Base-by-base conservation (phyloP, 64 coral and sea anemone genomes). In the Trachythela sp. region DNA sequence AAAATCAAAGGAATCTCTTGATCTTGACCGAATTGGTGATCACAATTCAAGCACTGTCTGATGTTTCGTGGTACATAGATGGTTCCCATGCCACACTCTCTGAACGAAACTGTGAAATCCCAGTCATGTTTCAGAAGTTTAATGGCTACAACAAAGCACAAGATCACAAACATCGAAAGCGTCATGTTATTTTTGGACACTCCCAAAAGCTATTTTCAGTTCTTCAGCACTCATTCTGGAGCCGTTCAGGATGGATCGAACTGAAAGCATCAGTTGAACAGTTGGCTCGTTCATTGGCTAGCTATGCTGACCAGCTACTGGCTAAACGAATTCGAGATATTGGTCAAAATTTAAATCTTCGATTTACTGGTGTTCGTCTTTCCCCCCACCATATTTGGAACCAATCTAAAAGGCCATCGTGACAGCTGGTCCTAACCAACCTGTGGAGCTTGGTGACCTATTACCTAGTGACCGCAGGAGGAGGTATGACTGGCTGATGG, bases 161-260 rank as follows among this genome's bases (percentile, higher is more conserved):
- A 64, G 56, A 22, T 20, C 56, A 64, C 56, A 64, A 22, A 64
- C 56, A 64, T 64, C 17, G 56, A 64, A 64, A 64, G 22, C 56
- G 17, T 64, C 56, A 64, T 17, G 75, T 80, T 80, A 5, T 40
- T 80, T 18, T 35, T 80, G 75, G 75, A 15, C 75, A 37, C 37
- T 40, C 32, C 75, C 75, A 80, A 37, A 64, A 27, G 32, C 34
- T 80, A 9, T 80, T 80, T 80, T 18, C 56, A 8, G 56, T 64
- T 24, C 56, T 64, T 64, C 56, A 64, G 56, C 56, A 64, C 56
- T 64, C 56, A 64, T 64, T 64, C 56, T 64, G 56, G 56, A 64
- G 22, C 26, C 75, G 75, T 34, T 80, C 75, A 80, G 37, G 75
- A 37, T 80, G 31, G 75, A 35, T 10, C 34, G 34, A 40, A 80